These are phyloP conservation scores for Barypeithes pellucidus DNA, from an alignment of 2,888 invertebrate species.

Conservation along the genomic window DNA sequence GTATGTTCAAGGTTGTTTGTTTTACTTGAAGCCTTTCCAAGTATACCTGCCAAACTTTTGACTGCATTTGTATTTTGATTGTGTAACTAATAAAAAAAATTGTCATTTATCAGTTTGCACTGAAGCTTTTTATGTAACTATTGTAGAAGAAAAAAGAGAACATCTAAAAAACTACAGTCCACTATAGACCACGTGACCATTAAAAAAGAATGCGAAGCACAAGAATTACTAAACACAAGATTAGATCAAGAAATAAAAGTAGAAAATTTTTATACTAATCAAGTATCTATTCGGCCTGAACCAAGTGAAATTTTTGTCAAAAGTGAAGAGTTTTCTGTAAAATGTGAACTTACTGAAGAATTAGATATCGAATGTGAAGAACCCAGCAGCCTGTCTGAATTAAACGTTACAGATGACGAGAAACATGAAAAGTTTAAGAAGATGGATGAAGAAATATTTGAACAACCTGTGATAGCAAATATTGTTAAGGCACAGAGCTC, in stretches of 20 bases:
- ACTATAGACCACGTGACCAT: background rate
- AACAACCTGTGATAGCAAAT: background rate
- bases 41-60: no score
- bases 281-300: background rate
- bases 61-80: no score
- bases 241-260: background rate
- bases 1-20: no score
- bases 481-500: background rate
- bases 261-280: background rate
- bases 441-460: background rate
- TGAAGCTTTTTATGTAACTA: background rate
- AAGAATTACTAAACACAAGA: background rate
- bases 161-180: background rate
- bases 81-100: no score
- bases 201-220: background rate
- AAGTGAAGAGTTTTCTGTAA: background rate
- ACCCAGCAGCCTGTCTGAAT: background rate
- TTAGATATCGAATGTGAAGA: background rate
- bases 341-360: background rate
- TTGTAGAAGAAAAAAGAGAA: slow-evolving; percentile 2
- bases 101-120: no score
- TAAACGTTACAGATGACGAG: background rate
- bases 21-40: no score
- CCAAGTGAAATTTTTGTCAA: background rate
- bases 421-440: background rate